Evolutionary conservation across 2,888 invertebrate species (phyloP).

Genomic region (Parapristionchus giblindavisi): DNA sequence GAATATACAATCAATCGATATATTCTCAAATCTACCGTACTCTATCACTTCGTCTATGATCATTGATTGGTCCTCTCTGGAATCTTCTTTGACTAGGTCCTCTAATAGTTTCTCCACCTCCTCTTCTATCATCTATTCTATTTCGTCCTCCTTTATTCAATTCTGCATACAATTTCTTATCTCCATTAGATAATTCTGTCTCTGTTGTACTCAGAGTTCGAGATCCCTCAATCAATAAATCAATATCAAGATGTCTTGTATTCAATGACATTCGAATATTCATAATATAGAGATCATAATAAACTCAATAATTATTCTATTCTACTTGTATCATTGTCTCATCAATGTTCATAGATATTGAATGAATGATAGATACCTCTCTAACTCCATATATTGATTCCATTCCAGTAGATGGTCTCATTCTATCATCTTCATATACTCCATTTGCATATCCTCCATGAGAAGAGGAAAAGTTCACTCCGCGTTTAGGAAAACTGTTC

Average conservation of each 20-base stretch:
- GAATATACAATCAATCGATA: not conserved
- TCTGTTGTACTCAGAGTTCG: slow-evolving; percentile 29
- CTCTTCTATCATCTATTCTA: too few relatives aligned
- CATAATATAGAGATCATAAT: too few relatives aligned
- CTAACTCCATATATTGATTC: slow-evolving; percentile 31
- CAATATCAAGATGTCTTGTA: not conserved
- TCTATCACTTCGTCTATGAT: not conserved
- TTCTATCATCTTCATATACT: slow-evolving; percentile 29
- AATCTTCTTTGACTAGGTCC: slow-evolving; percentile 29
- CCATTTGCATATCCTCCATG: slow-evolving; percentile 35
- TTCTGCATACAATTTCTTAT: slow-evolving; percentile 29
- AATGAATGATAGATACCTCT: not conserved
- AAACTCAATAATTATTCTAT: too few relatives aligned
- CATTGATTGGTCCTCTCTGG: too few relatives aligned
- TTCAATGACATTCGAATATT: too few relatives aligned
- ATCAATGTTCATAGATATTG: not conserved
- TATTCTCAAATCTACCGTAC: not conserved
- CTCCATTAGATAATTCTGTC: slow-evolving; percentile 33
- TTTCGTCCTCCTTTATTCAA: slow-evolving; percentile 1
- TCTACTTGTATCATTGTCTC: too few relatives aligned
- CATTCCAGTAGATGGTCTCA: slow-evolving; percentile 26
- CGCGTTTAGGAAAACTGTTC: slow-evolving; percentile 24
- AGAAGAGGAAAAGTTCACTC: slow-evolving; percentile 14
- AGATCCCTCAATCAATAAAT: not conserved
- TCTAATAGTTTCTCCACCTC: slow-evolving; percentile 12